These are phyloP conservation scores for Ctena decussata DNA, from an alignment of 2,888 invertebrate species.

Conservation along the genomic window DNA sequence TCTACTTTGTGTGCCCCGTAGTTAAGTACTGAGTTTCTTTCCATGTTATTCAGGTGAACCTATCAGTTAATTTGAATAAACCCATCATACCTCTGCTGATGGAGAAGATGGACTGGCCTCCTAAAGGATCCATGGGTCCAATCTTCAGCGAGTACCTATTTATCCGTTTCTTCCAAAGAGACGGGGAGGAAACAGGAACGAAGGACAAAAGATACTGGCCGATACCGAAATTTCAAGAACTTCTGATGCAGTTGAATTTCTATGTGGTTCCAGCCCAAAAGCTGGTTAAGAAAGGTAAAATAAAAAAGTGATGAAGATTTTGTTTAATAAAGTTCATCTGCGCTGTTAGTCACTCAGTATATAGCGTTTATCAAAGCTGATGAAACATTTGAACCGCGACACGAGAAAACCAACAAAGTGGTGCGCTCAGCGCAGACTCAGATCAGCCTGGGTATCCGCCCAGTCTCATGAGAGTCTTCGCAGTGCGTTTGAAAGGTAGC, in stretches of 20 bases:
- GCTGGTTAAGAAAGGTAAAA: slow-evolving; percentile 70
- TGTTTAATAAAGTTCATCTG: too few species aligned
- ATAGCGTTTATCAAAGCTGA: too few species aligned
- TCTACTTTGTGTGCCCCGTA: too few species aligned
- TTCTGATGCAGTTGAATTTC: slow-evolving; percentile 84
- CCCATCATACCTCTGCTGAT: slow-evolving; percentile 85
- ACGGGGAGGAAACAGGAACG: slow-evolving; percentile 67
- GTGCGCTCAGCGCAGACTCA: too few species aligned
- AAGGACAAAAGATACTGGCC: slow-evolving; percentile 83
- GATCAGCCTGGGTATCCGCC: too few species aligned
- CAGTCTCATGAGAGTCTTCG: too few species aligned
- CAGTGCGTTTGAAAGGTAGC: too few species aligned
- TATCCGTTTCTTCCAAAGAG: slow-evolving; percentile 80
- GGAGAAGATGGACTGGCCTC: slow-evolving; percentile 85
- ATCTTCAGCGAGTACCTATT: slow-evolving; percentile 85
- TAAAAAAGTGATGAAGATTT: too few species aligned
- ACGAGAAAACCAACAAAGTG: too few species aligned
- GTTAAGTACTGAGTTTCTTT: too few species aligned
- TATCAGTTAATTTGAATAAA: slow-evolving; percentile 82
- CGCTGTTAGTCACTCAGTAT: too few species aligned
- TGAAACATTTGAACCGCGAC: too few species aligned
- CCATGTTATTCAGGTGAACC: slow-evolving; percentile 83
- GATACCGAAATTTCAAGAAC: slow-evolving; percentile 81
- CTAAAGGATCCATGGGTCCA: slow-evolving; percentile 85
- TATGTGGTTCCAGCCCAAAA: slow-evolving; percentile 75